Evolutionary conservation across 2,888 invertebrate species (phyloP), one percentile per base, ranked within the genome.

Genomic region (Dermolepida albohirtum): DNA sequence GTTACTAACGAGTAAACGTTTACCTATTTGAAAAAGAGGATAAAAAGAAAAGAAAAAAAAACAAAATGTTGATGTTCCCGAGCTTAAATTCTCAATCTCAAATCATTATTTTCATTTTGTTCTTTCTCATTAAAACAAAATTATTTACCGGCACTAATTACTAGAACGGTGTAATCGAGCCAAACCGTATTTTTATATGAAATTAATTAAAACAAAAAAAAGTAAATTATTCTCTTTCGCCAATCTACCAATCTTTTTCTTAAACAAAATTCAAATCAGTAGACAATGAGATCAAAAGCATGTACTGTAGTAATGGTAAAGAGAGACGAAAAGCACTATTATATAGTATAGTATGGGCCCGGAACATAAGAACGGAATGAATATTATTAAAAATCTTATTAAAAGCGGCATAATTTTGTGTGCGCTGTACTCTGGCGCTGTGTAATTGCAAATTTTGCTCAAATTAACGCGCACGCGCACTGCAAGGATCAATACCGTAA

Each of bases 391-490:
- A 67, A 67, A 67, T 67, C 67, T 68, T 68, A 68, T 68, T 68
- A 68, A 68, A 51, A 63, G 50, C 62, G 63, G 76, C 74, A 82
- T 82, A 81, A 83, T 83, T 82, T 81, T 80, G 81, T 79, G 81
- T 79, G 80, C 76, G 81, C 80, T 82, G 80, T 80, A 81, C 80
- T 79, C 43, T 59, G 59, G 65, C 59, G 67, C 54, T 54, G 78
- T 78, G 80, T 82, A 82, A 82, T 83, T 82, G 82, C 82, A 79
- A 83, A 82, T 82, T 80, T 81, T 79, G 77, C 75, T 76, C 74
- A 76, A 76, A 78, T 77, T 77, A 74, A 70, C 72, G 74, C 75
- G 77, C 74, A 67, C 73, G 79, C 79, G 81, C 78, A 72, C 71
- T 65, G 54, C 68, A 72, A 73, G 72, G 78, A 81, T 80, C 80